Evolutionary conservation across 2,113 vertebrate species (phyloP).

Genomic region (Lota lota): DNA sequence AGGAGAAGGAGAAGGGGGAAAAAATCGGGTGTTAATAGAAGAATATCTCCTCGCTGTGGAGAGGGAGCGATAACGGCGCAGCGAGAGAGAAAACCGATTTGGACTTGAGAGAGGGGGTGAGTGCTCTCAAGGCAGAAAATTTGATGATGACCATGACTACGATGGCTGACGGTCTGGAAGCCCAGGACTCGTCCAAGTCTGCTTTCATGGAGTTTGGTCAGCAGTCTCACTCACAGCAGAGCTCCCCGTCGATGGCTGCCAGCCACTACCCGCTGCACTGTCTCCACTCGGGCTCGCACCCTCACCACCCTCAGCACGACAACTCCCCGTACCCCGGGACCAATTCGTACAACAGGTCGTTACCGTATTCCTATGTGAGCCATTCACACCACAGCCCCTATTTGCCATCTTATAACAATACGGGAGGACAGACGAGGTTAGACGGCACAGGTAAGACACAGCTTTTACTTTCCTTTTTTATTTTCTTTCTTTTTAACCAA

Average conservation of each 20-base stretch:
- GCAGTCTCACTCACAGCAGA: slow-evolving; percentile 87
- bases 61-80: slow-evolving; percentile 66
- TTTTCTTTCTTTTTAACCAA: background rate
- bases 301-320: slow-evolving; percentile 91
- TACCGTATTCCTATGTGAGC: slow-evolving; percentile 95
- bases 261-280: slow-evolving; percentile 95
- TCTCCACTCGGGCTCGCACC: slow-evolving; percentile 87
- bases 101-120: slow-evolving; percentile 80
- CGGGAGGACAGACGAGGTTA: slow-evolving; percentile 88
- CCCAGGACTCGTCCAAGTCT: slow-evolving; percentile 98
- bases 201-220: slow-evolving; percentile 99
- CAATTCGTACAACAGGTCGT: slow-evolving; percentile 92
- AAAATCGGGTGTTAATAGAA: slow-evolving; percentile 79
- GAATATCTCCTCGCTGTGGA: slow-evolving; percentile 77
- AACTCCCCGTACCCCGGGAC: slow-evolving; percentile 84
- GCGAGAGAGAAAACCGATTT: slow-evolving; percentile 68
- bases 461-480: background rate
- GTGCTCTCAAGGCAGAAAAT: slow-evolving; percentile 93
- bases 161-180: slow-evolving; percentile 99
- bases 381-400: slow-evolving; percentile 97
- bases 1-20: slow-evolving; percentile 57
- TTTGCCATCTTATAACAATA: slow-evolving; percentile 91
- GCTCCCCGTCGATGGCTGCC: slow-evolving; percentile 90
- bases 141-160: slow-evolving; percentile 99
- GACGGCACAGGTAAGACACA: slow-evolving; percentile 95